phyloP scores from a whole-genome alignment of 2,888 invertebrate species.

The Temnothorax ravouxi region DNA sequence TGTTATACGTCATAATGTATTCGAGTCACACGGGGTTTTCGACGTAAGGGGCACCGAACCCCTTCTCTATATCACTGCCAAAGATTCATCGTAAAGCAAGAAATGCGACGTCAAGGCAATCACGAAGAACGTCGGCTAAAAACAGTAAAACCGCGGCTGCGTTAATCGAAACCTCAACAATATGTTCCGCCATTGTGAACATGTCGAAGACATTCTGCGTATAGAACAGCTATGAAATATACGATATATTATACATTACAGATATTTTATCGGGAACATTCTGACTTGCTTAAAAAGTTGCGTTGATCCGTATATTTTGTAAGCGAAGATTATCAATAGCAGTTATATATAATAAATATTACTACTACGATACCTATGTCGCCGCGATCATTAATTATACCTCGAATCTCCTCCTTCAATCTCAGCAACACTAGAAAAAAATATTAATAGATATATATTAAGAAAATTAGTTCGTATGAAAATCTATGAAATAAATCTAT shows the following conservation, averaged over 20 bases:
- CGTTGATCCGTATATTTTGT: conserved; percentile 84
- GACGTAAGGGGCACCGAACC: background rate
- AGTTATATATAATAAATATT: conserved; percentile 78
- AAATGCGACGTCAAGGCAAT: conserved; percentile 28
- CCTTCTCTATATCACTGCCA: conserved; percentile 72
- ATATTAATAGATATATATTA: background rate
- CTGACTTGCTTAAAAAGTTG: conserved; percentile 80
- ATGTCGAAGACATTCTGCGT: conserved; percentile 61
- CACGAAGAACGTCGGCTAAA: conserved; percentile 25
- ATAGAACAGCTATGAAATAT: conserved; percentile 64
- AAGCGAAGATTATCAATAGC: conserved; percentile 80
- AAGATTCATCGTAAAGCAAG: conserved; percentile 49
- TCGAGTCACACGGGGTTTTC: background rate
- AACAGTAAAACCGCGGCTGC: background rate
- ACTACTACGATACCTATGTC: conserved; percentile 59
- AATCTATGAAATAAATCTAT: background rate
- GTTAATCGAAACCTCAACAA: conserved; percentile 57
- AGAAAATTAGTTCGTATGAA: background rate
- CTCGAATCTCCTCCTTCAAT: background rate
- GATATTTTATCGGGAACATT: conserved; percentile 72
- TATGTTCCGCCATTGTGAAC: conserved; percentile 73
- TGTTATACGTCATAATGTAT: conserved; percentile 24
- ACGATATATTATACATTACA: conserved; percentile 46
- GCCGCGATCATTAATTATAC: background rate
- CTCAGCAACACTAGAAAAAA: background rate